phyloP scores from a whole-genome alignment of 2,888 invertebrate genomes.

The Drosophila picticornis region DNA sequence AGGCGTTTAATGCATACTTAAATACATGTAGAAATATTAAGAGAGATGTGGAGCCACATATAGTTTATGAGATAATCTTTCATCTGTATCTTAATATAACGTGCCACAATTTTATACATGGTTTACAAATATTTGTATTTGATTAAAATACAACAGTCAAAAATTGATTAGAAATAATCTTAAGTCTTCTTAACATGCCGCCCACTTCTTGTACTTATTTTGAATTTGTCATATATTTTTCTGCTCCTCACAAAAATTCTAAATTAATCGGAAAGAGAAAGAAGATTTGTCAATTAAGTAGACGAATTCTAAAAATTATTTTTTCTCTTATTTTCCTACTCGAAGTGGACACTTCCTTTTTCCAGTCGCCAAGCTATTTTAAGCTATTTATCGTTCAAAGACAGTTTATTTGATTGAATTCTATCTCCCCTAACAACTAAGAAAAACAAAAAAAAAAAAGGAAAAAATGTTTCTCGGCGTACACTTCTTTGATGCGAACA shows the following conservation, averaged over 20 bases:
- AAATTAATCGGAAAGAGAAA: background rate
- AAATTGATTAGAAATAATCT: background rate
- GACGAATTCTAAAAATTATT: background rate
- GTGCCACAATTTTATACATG: background rate
- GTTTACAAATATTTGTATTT: background rate
- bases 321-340: background rate
- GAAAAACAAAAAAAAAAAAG: background rate
- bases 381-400: constrained; percentile 5
- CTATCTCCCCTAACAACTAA: background rate
- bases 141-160: background rate
- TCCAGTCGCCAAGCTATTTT: background rate
- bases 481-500: constrained; percentile 16
- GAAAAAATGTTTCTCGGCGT: background rate
- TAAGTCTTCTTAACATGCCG: background rate
- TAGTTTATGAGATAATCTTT: background rate
- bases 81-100: background rate
- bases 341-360: background rate
- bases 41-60: background rate
- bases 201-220: background rate
- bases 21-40: constrained; percentile 7
- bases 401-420: constrained; percentile 29
- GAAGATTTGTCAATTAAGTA: background rate
- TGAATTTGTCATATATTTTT: background rate
- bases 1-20: constrained; percentile 3
- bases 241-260: background rate